Evolutionary conservation across 2,888 invertebrate species (phyloP), one percentile per base, ranked within the genome.

Genomic region (Anaspis maculata): DNA sequence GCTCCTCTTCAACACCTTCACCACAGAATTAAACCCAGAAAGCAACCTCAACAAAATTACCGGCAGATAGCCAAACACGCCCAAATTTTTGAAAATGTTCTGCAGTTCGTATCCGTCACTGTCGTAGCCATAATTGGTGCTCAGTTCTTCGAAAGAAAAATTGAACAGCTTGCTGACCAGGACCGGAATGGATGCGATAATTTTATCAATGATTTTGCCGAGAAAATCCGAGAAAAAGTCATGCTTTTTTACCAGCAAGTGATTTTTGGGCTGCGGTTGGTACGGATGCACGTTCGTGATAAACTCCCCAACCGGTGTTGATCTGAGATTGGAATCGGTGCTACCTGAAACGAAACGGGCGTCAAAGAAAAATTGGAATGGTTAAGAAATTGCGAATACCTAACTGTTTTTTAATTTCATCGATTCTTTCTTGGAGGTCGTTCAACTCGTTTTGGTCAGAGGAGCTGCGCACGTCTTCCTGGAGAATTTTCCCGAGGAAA

Each of bases 191-290:
- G 52, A 41, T 6, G 39, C 51, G 9, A 62, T 32, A 5, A 63
- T 28, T 49, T 61, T 61, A 33, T 61, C 57, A 6, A 62, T 25
- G 34, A 64, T 57, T 49, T 59, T 64, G 7, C 49, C 37, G 7
- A 63, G 41, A 16, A 57, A 37, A 26, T 52, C 50, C n/a, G 49
- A 48, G 28, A 56, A 46, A 19, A 52, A 32, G 19, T 49, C 49
- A n/a, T 6, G 9, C 9, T 35, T n/a, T 38, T 52, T 52, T 33
- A 47, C 48, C 2, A 33, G 22, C 24, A 37, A 37, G 15, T 29
- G 15, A 13, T 9, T 10, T 24, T 9, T 11, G 24, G 10, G 10
- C 5, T 5, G 11, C 24, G 24, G 24, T 10, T 24, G 24, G 24
- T 24, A 30, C 15, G 9, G 25, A 25, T 5, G 9, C 4, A 3